Evolutionary conservation across 2,888 invertebrate species (phyloP), one percentile per base, ranked within the genome.

Genomic region (Drosophila villosipedis): DNA sequence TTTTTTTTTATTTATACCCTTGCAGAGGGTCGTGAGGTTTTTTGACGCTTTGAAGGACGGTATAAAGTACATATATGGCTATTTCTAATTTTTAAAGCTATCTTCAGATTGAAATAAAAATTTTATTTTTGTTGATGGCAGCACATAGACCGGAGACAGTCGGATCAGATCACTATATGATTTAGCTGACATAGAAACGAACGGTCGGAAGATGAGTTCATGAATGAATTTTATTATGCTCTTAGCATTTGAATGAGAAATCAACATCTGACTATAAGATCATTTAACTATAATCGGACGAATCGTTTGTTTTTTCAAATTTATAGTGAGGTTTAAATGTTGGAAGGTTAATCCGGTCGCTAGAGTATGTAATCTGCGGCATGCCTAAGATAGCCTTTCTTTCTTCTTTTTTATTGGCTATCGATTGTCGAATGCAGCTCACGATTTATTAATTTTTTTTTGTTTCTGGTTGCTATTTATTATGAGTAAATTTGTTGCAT

Each of bases 371-470:
- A 47, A 47, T 25, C 5, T 9, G 25, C 47, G 47, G 2, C 2
- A 3, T 43, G 43, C 22, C 12, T 22, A 22, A 43, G 43, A 43
- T 2, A 6, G 22, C 9, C 5, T 4, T 22, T 41, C 0, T 43
- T 31, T 16, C 22, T 41, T 16, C 25, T 30, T 16, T 3, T 57
- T 57, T n/a, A n/a, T 41, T 58, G 55, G 33, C 57, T 52, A 60
- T 31, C 77, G 67, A 67, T 82, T 76, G 73, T 75, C 71, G 69
- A 80, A 80, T 73, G 63, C 68, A 50, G 31, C 80, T 84, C 88
- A 90, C 89, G 89, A 88, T 86, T 88, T 86, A 78, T 76, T 72
- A 33, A 63, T 82, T 70, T 78, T 69, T 68, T 68, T 43, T 31
- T 31, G 28, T 59, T 54, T 59, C 28, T 33, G 25, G 47, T 68